Conservation (phyloP, 2,113 vertebrate species). For the Forbesichthys agassizii region DNA sequence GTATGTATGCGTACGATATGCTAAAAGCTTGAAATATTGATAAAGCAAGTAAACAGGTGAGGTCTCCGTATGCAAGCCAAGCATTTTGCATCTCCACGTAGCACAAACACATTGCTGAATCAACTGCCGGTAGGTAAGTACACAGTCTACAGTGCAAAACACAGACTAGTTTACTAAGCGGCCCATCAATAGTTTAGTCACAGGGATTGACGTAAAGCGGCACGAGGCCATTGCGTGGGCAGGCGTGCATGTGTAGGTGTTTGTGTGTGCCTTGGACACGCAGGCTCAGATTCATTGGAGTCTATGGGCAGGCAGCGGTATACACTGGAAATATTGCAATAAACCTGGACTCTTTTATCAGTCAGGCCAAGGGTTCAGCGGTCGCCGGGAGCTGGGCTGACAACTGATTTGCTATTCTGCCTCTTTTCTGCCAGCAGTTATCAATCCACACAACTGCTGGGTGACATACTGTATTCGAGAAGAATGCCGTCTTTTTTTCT, state of each 20-base stretch:
- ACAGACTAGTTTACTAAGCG: not conserved
- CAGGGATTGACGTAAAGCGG: not conserved
- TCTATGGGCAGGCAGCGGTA: constrained; percentile 23
- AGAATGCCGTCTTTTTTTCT: not conserved
- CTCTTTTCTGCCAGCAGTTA: not conserved
- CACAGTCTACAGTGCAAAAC: not conserved
- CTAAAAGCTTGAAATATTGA: no score
- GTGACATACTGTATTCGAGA: not conserved
- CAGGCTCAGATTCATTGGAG: constrained; percentile 13
- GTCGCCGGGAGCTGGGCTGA: constrained; percentile 14
- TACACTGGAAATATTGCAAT: constrained; percentile 44
- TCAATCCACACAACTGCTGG: constrained; percentile 4
- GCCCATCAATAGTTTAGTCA: constrained; percentile 5
- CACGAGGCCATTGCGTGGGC: constrained; percentile 36
- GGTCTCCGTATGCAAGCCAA: no score
- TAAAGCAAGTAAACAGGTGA: no score
- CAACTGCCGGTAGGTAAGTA: not conserved
- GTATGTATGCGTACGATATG: no score
- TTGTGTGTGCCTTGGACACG: constrained; percentile 49
- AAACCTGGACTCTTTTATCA: constrained; percentile 57
- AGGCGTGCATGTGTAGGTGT: constrained; percentile 28
- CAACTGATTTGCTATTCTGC: not conserved
- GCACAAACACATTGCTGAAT: no score
- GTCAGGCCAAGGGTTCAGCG: constrained; percentile 59
- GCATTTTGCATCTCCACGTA: no score